phyloP scores from a whole-genome alignment of 2,113 vertebrate species.

The Dasypus novemcinctus region DNA sequence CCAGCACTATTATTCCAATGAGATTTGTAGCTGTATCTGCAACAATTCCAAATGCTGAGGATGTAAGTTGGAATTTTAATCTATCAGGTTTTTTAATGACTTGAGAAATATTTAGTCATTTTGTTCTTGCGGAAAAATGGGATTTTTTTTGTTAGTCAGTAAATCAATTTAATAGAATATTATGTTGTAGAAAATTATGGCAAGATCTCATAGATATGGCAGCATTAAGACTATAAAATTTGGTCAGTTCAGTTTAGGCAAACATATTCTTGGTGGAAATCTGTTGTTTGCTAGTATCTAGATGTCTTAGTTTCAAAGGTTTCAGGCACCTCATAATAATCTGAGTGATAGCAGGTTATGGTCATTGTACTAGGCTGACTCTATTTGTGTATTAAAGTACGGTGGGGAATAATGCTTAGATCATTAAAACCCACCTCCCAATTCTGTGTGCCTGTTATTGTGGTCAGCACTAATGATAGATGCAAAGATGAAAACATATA shows the following conservation, averaged over 20 bases:
- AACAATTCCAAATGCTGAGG: constrained; percentile 95
- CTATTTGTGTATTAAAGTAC: neutral
- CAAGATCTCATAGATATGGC: neutral
- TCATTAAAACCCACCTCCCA: neutral
- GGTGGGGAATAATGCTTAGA: neutral
- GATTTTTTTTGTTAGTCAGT: neutral
- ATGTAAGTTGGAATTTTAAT: constrained; percentile 87
- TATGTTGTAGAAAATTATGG: constrained; percentile 22
- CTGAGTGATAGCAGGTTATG: constrained; percentile 1
- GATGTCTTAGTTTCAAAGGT: constrained; percentile 18
- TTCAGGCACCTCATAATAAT: constrained; percentile 5
- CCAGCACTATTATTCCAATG: constrained; percentile 79
- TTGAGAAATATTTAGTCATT: constrained; percentile 14
- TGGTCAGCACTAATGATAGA: neutral
- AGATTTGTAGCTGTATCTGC: constrained; percentile 97
- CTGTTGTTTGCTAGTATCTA: constrained; percentile 18
- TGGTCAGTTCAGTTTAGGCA: constrained; percentile 5
- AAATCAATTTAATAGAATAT: constrained; percentile 29
- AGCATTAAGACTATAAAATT: constrained; percentile 15
- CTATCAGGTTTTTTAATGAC: neutral
- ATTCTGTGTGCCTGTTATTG: neutral
- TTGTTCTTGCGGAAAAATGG: constrained; percentile 46
- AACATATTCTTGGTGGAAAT: constrained; percentile 22
- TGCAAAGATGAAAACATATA: neutral
- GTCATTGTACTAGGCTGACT: constrained; percentile 5